Evolutionary conservation across 2,888 invertebrate genomes (phyloP).

Genomic region (Drosophila kuntzei): DNA sequence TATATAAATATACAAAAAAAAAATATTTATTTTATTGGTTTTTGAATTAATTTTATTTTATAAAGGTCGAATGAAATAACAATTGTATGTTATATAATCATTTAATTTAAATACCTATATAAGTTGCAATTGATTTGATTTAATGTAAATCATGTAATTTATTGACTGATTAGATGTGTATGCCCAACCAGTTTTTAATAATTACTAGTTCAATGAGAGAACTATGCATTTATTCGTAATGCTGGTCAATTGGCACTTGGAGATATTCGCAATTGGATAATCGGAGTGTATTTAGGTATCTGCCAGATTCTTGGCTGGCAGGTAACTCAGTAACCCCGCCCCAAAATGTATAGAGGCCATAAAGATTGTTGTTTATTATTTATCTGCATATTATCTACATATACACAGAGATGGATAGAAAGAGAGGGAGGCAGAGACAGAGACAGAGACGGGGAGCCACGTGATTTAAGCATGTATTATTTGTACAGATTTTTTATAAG

Average conservation of each 20-base stretch:
- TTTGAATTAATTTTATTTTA: too few relatives aligned
- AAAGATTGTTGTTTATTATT: slow-evolving; percentile 62
- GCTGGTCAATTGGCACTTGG: slow-evolving; percentile 10
- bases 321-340: slow-evolving; percentile 29
- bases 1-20: background rate
- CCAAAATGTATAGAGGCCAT: slow-evolving; percentile 48
- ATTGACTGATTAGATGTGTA: slow-evolving; percentile 8
- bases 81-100: background rate
- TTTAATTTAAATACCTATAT: background rate
- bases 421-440: background rate
- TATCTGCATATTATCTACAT: slow-evolving; percentile 65
- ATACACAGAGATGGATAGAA: slow-evolving; percentile 2
- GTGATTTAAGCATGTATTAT: slow-evolving; percentile 59
- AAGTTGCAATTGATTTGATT: background rate
- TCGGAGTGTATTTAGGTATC: slow-evolving; percentile 6
- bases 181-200: slow-evolving; percentile 11
- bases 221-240: slow-evolving; percentile 11
- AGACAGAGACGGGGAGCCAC: slow-evolving; percentile 24
- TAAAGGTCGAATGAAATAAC: background rate
- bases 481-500: slow-evolving; percentile 66
- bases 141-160: slow-evolving; percentile 7
- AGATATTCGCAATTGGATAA: slow-evolving; percentile 12
- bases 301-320: slow-evolving; percentile 8
- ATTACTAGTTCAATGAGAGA: background rate
- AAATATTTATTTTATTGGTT: too few relatives aligned